Evolutionary conservation across 2,888 invertebrate species (phyloP).

Genomic region (Aelia acuminata): DNA sequence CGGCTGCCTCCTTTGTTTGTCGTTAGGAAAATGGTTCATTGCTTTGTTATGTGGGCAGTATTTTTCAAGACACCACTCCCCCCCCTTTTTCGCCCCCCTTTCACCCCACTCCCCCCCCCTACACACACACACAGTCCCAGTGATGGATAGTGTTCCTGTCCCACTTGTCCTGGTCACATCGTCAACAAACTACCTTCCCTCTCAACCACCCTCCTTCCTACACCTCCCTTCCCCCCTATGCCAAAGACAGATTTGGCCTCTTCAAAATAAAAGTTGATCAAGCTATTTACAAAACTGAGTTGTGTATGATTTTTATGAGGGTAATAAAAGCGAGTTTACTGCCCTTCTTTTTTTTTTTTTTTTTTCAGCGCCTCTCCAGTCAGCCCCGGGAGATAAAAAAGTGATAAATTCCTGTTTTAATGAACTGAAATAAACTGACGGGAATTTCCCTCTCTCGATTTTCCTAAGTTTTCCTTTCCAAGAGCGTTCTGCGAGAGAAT

Average conservation of each 20-base stretch:
- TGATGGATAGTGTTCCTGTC: constrained; percentile 5
- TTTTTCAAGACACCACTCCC: background rate
- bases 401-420: constrained; percentile 16
- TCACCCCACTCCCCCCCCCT: background rate
- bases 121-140: background rate
- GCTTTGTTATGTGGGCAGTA: background rate
- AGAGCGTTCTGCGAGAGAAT: background rate
- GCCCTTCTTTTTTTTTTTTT: background rate
- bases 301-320: constrained; percentile 11
- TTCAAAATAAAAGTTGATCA: background rate
- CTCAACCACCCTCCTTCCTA: too few relatives aligned
- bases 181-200: constrained; percentile 16
- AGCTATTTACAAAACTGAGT: constrained; percentile 11
- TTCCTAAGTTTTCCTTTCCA: background rate
- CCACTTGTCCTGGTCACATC: constrained; percentile 9
- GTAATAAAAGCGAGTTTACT: background rate
- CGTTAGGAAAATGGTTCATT: background rate
- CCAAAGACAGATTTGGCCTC: background rate
- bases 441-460: constrained; percentile 5
- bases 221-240: too few relatives aligned
- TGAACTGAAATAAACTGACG: constrained; percentile 21
- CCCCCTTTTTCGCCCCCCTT: background rate
- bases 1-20: background rate
- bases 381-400: background rate
- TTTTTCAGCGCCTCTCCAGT: constrained; percentile 2